These are phyloP conservation scores for Hemibagrus wyckioides DNA, from an alignment of 2,113 vertebrate species.

Conservation along the genomic window DNA sequence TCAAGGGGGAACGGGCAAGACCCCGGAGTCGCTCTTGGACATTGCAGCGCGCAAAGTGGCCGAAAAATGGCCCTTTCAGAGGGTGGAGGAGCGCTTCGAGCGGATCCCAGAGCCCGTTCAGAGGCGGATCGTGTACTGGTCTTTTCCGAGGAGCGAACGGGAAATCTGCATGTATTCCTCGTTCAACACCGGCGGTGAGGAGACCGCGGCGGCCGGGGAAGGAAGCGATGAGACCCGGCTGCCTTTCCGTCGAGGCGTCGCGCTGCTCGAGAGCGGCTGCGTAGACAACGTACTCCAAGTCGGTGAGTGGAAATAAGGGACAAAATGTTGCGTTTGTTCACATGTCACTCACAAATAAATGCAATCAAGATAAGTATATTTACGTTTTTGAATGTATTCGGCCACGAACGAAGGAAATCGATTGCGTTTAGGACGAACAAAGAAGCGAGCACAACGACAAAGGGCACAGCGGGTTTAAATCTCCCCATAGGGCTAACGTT, in stretches of 20 bases:
- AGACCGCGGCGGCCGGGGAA: conserved; percentile 75
- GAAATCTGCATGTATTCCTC: conserved; percentile 98
- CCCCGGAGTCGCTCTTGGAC: conserved; percentile 89
- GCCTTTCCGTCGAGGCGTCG: conserved; percentile 90
- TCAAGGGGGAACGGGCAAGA: conserved; percentile 77
- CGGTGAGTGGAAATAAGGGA: conserved; percentile 79
- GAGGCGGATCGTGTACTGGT: conserved; percentile 95
- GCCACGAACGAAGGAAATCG: conserved; percentile 6
- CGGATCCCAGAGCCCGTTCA: conserved; percentile 95
- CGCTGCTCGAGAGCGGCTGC: conserved; percentile 88
- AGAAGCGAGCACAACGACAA: conserved; percentile 62
- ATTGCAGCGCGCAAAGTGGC: conserved; percentile 91
- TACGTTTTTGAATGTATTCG: neutral
- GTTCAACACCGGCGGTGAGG: conserved; percentile 86
- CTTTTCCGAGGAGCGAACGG: conserved; percentile 91
- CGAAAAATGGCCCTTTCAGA: conserved; percentile 96
- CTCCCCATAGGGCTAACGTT: conserved; percentile 34
- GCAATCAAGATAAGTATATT: neutral
- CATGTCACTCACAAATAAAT: neutral
- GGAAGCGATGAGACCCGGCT: conserved; percentile 84
- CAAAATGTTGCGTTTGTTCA: conserved; percentile 15
- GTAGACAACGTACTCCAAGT: conserved; percentile 97
- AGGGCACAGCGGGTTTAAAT: conserved; percentile 57
- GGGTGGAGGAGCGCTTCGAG: conserved; percentile 94
- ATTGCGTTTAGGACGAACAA: conserved; percentile 63